Evolutionary conservation across 2,797 vertebrate species (phyloP).

Genomic region (Sebastiscus albofasciatus): DNA sequence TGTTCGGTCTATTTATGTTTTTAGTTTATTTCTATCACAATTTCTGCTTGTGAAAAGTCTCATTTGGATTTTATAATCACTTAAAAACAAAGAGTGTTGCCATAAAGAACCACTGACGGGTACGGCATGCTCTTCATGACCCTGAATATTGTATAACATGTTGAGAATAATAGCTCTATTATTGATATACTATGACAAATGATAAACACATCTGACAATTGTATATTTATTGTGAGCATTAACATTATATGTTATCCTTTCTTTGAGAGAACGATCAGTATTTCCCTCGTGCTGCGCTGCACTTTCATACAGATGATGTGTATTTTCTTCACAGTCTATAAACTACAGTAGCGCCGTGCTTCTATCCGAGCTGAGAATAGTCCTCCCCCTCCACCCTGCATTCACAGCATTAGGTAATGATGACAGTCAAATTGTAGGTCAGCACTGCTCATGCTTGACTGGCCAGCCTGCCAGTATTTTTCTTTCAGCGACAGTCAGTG

Average conservation of each 20-base stretch:
- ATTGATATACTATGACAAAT: not conserved
- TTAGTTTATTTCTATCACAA: not conserved
- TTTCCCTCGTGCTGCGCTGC: not conserved
- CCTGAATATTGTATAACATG: not conserved
- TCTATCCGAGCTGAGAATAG: not conserved
- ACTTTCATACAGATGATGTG: not conserved
- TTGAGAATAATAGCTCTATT: not conserved
- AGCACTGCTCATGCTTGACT: slow-evolving; percentile 75
- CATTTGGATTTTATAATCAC: not conserved
- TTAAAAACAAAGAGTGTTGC: not conserved
- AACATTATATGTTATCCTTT: not conserved
- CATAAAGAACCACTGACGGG: not conserved
- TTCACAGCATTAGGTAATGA: slow-evolving; percentile 69
- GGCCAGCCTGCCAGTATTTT: slow-evolving; percentile 71
- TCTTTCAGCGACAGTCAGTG: slow-evolving; percentile 71
- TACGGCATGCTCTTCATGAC: too few relatives aligned
- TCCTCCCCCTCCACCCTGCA: not conserved
- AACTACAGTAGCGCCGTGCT: not conserved
- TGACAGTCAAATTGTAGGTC: slow-evolving; percentile 80
- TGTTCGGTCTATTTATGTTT: not conserved
- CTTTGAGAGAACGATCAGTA: not conserved
- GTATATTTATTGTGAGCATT: not conserved
- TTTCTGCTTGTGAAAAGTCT: not conserved
- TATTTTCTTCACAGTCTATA: not conserved
- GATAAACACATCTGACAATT: not conserved